These are phyloP conservation scores for Heterochromis multidens DNA, from an alignment of 2,113 vertebrate genomes.

Conservation along the genomic window DNA sequence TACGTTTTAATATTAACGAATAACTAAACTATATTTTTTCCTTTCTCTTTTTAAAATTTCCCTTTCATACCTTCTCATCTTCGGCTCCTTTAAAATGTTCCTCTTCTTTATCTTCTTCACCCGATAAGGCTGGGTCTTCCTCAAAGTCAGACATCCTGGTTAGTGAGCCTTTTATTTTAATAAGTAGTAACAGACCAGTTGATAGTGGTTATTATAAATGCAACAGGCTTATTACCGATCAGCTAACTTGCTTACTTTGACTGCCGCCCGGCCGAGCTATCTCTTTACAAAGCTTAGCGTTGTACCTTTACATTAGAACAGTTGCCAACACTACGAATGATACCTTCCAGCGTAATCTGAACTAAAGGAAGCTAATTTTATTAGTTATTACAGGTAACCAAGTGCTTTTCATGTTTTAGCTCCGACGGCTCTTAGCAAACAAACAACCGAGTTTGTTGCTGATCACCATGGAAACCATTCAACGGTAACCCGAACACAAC, in stretches of 20 bases:
- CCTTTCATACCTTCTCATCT: constrained; percentile 15
- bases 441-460: neutral
- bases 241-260: neutral
- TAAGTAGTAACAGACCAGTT: neutral
- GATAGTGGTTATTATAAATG: neutral
- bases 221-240: neutral
- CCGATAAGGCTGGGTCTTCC: constrained; percentile 26
- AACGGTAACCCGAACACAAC: neutral
- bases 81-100: neutral
- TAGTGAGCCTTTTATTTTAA: accelerated
- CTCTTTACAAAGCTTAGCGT: neutral
- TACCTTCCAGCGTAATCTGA: neutral
- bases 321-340: neutral
- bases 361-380: neutral
- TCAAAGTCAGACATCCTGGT: constrained; percentile 37
- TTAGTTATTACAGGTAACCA: neutral
- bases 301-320: neutral
- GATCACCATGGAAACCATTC: constrained; percentile 52
- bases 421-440: neutral
- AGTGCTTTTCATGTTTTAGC: neutral
- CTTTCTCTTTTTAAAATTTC: neutral
- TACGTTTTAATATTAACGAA: no score
- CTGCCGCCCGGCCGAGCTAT: neutral
- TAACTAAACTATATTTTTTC: no score
- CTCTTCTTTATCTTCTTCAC: constrained; percentile 38